Percentiles rank a stretch among this genome's conserved stretches.
Conservation (phyloP, 1,140 invertebrate species). For the Macrosteles quadrilineatus region DNA sequence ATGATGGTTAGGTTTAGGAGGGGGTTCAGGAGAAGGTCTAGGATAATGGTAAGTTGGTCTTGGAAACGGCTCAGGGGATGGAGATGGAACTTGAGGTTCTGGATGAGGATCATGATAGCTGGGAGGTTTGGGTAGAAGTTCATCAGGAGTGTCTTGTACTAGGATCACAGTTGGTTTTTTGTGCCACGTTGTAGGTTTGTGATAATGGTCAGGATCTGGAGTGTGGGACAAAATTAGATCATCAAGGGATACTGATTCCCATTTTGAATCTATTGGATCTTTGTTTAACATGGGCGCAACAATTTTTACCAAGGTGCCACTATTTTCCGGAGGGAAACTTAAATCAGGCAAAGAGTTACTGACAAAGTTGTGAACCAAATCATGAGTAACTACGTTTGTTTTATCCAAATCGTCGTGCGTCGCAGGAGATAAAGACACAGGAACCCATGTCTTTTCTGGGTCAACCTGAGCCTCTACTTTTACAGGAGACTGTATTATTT, state of each 20-base stretch:
- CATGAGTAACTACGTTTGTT: constrained; percentile 2
- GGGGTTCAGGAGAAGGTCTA: constrained; percentile 16
- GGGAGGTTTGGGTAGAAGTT: constrained; percentile 37
- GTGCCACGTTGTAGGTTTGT: constrained; percentile 12
- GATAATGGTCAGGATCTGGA: constrained; percentile 21
- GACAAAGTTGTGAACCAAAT: constrained; percentile 36
- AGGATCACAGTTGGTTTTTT: constrained; percentile 33
- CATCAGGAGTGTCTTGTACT: constrained; percentile 38
- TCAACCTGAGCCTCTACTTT: neutral
- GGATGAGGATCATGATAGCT: neutral
- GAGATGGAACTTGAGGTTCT: neutral
- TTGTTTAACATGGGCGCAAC: neutral
- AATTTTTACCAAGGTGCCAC: neutral
- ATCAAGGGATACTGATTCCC: constrained; percentile 33
- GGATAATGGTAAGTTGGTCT: constrained; percentile 18
- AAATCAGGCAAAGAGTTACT: constrained; percentile 35
- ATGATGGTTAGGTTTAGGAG: constrained; percentile 14
- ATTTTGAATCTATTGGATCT: neutral
- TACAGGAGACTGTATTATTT: neutral
- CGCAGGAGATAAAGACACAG: constrained; percentile 18
- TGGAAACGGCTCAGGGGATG: neutral
- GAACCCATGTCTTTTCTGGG: constrained; percentile 11
- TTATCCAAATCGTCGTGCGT: constrained; percentile 11
- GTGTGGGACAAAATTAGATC: constrained; percentile 34
- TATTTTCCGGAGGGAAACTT: neutral